Percentiles rank a stretch among this genome's conserved stretches.
Evolutionary conservation across 1,140 invertebrate species (phyloP).

Genomic region (Mizuhopecten yessoensis): DNA sequence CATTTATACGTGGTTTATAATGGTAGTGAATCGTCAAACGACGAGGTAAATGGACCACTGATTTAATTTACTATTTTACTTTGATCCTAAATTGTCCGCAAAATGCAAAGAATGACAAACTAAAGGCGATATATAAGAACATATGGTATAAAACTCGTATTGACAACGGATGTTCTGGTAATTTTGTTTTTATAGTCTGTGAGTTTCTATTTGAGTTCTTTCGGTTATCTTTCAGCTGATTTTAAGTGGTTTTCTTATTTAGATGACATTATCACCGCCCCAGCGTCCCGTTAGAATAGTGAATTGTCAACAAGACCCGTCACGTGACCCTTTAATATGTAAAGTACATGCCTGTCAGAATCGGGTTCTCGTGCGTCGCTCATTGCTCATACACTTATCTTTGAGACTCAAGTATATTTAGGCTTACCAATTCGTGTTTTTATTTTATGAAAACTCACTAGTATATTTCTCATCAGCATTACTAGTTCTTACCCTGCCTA

Average conservation of each 20-base stretch:
- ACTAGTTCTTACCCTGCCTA: too few species aligned
- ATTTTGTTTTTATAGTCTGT: neutral
- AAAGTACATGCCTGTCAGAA: neutral
- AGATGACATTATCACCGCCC: neutral
- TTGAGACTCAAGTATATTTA: neutral
- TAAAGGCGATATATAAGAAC: neutral
- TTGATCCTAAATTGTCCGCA: neutral
- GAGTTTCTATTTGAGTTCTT: neutral
- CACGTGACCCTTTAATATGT: neutral
- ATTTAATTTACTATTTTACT: conserved; percentile 8
- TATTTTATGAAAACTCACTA: too few species aligned
- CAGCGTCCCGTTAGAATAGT: neutral
- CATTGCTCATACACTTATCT: neutral
- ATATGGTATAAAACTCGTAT: neutral
- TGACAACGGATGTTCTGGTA: neutral
- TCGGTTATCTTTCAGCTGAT: neutral
- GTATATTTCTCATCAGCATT: too few species aligned
- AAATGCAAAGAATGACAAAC: conserved; percentile 38
- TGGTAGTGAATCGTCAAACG: neutral
- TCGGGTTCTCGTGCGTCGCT: neutral
- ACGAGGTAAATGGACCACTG: neutral
- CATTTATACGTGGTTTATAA: conserved; percentile 29
- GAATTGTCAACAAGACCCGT: neutral
- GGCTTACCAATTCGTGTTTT: too few species aligned
- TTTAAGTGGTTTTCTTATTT: neutral